phyloP scores from a whole-genome alignment of 2,797 vertebrate species.

The Ctenopoma kingsleyae region DNA sequence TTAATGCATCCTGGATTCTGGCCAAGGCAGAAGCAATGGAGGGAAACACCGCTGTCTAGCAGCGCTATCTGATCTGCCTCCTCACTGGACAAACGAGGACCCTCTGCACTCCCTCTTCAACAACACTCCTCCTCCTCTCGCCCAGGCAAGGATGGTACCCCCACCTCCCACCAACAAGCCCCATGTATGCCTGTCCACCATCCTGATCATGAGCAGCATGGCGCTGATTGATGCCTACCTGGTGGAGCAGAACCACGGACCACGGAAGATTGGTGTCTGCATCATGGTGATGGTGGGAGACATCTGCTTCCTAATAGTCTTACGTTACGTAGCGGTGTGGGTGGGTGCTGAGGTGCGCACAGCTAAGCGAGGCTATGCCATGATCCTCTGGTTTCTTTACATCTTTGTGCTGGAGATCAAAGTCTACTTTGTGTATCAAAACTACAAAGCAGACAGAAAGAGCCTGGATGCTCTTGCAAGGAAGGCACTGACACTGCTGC shows the following conservation, averaged over 20 bases:
- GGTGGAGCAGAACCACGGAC: constrained; percentile 89
- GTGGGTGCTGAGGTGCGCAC: constrained; percentile 91
- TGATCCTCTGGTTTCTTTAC: constrained; percentile 91
- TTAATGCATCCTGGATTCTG: constrained; percentile 74
- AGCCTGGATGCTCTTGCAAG: constrained; percentile 86
- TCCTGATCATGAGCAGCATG: constrained; percentile 89
- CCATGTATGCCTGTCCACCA: constrained; percentile 89
- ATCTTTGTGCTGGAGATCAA: constrained; percentile 90
- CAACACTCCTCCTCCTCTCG: constrained; percentile 43
- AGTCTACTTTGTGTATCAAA: constrained; percentile 91
- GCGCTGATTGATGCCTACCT: constrained; percentile 87
- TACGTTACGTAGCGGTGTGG: constrained; percentile 91
- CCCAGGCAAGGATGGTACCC: constrained; percentile 82
- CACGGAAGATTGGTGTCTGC: constrained; percentile 86
- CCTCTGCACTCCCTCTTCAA: constrained; percentile 47
- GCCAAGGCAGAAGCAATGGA: constrained; percentile 74
- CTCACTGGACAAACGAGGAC: constrained; percentile 59
- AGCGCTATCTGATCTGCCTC: constrained; percentile 67
- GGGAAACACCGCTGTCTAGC: constrained; percentile 72
- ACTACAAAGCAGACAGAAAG: constrained; percentile 91
- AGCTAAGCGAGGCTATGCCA: constrained; percentile 90
- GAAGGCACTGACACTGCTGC: constrained; percentile 85
- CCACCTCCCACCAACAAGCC: constrained; percentile 89
- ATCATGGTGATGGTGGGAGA: constrained; percentile 92
- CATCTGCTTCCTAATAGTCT: constrained; percentile 89